phyloP scores from a whole-genome alignment of 2,113 vertebrate species.

The Cheilinus undulatus region DNA sequence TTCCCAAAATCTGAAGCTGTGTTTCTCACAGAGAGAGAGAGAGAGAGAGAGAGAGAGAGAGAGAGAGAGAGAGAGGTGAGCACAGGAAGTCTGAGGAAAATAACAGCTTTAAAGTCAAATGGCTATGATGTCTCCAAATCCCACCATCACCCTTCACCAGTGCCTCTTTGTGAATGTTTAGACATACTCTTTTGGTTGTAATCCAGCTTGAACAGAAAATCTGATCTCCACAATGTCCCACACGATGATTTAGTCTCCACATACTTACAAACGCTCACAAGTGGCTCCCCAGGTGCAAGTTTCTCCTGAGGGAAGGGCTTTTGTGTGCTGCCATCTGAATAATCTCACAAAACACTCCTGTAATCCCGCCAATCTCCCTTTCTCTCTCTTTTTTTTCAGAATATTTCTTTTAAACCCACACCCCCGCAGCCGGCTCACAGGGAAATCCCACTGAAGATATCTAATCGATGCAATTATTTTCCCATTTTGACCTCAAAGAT shows the following conservation, averaged over 20 bases:
- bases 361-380: constrained; percentile 70
- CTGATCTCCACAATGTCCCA: constrained; percentile 50
- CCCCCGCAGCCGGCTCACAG: constrained; percentile 2
- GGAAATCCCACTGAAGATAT: background rate
- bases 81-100: constrained; percentile 69
- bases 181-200: constrained; percentile 76
- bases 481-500: background rate
- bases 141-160: constrained; percentile 55
- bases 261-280: constrained; percentile 39
- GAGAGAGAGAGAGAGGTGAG: background rate
- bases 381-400: constrained; percentile 11
- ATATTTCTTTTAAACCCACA: background rate
- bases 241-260: constrained; percentile 42
- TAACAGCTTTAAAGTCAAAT: constrained; percentile 71
- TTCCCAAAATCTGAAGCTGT: constrained; percentile 40
- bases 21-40: background rate
- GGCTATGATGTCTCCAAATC: constrained; percentile 60
- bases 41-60: constrained; percentile 1
- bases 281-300: constrained; percentile 73
- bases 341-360: constrained; percentile 73
- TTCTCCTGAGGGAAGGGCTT: constrained; percentile 77
- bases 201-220: constrained; percentile 68
- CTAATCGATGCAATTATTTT: constrained; percentile 13
- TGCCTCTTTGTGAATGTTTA: constrained; percentile 63
- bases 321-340: constrained; percentile 68